These are phyloP conservation scores for Philypnodon macrostomus DNA, from an alignment of 2,797 vertebrate genomes.

Conservation along the genomic window DNA sequence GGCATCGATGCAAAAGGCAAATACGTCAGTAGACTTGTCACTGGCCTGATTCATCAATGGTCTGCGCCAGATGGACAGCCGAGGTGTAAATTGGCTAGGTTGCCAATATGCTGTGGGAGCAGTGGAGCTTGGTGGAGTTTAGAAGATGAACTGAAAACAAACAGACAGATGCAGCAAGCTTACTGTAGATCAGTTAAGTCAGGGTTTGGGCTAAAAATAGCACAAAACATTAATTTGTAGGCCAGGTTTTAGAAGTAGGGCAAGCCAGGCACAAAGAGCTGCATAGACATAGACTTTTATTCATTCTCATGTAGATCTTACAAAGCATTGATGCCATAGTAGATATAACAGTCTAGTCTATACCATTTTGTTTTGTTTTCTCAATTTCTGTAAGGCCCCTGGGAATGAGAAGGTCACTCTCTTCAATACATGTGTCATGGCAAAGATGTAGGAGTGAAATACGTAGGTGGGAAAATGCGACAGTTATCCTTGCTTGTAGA, in stretches of 20 bases:
- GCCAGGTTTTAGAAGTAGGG: not conserved
- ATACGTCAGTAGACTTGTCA: conserved; percentile 65
- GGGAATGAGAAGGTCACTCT: not conserved
- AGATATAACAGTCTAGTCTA: not conserved
- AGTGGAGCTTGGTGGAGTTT: conserved; percentile 10
- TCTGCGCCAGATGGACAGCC: conserved; percentile 48
- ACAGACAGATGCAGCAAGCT: conserved; percentile 19
- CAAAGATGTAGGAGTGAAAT: conserved; percentile 42
- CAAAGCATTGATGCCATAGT: not conserved
- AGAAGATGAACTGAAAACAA: conserved; percentile 17
- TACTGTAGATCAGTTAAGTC: too few relatives aligned
- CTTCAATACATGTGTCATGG: conserved; percentile 28
- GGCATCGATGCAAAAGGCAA: conserved; percentile 52
- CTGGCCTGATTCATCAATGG: conserved; percentile 44
- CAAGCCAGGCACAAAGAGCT: conserved; percentile 14
- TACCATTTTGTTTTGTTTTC: not conserved
- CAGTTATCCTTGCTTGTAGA: conserved; percentile 9
- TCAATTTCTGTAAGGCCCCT: conserved; percentile 14
- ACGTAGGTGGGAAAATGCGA: conserved; percentile 43
- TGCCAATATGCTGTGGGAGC: conserved; percentile 54
- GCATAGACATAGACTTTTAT: conserved; percentile 30
- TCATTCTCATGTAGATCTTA: too few relatives aligned
- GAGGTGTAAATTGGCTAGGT: conserved; percentile 41
- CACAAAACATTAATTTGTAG: conserved; percentile 2
- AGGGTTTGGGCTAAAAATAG: conserved; percentile 12